These are phyloP conservation scores for Odontocolon sp. DNA, from an alignment of 2,888 invertebrate genomes.

Conservation along the genomic window DNA sequence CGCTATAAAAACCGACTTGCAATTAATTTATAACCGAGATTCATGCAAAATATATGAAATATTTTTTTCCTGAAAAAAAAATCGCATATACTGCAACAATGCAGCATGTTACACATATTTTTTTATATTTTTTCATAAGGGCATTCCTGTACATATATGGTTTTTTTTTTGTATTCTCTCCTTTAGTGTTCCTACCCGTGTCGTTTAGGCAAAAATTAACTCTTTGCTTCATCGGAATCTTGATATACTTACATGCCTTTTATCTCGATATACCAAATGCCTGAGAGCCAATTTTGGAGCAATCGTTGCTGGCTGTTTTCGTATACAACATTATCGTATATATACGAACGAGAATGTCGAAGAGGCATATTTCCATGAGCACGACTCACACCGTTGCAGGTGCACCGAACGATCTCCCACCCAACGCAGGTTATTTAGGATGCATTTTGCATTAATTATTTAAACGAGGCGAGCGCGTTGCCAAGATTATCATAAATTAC, in stretches of 20 bases:
- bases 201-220: too few relatives aligned
- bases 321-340: slow-evolving; percentile 62
- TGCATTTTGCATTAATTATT: slow-evolving; percentile 80
- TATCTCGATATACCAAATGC: slow-evolving; percentile 57
- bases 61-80: too few relatives aligned
- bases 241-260: slow-evolving; percentile 71
- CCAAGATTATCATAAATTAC: slow-evolving; percentile 77
- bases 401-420: slow-evolving; percentile 72
- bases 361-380: slow-evolving; percentile 63
- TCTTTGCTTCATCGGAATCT: slow-evolving; percentile 62
- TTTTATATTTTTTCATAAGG: too few relatives aligned
- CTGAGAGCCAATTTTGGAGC: slow-evolving; percentile 73
- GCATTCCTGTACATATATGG: background rate
- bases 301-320: slow-evolving; percentile 72
- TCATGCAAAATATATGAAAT: too few relatives aligned
- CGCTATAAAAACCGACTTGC: too few relatives aligned
- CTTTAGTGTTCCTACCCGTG: too few relatives aligned
- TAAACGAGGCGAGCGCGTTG: slow-evolving; percentile 73
- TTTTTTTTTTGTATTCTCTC: background rate
- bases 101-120: too few relatives aligned
- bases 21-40: too few relatives aligned
- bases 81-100: too few relatives aligned
- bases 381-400: slow-evolving; percentile 69
- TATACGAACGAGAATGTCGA: slow-evolving; percentile 30
- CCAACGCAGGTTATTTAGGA: slow-evolving; percentile 76